Base-by-base conservation (phyloP, 2,113 vertebrate species). In the Syngnathus floridae region DNA sequence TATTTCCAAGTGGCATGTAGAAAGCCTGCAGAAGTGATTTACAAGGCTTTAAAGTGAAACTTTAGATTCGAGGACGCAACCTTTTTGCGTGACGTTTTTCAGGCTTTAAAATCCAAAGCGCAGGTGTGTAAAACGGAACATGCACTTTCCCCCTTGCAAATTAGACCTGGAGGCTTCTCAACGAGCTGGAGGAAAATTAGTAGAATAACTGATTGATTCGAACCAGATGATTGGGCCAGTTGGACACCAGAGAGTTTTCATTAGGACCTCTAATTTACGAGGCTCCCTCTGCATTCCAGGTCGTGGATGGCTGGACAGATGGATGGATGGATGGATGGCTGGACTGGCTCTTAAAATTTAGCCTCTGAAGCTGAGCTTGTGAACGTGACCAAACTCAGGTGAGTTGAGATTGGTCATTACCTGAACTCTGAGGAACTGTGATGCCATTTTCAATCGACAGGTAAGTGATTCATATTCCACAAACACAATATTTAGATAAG, bases 201-300 rank as follows among this genome's bases (percentile, higher is more conserved):
- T 91, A 91, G 92, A 97, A 96, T 96, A 96, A 97, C 94, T 89
- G 93, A 91, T 92, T 98, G 95, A 98, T 98, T 96, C 94, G 95
- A 97, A 96, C 95, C 96, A 97, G 95, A 97, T 98, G 96, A 98
- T 94, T 93, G 93, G 92, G 93, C 89, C 90, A 91, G 92, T 96
- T 92, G 93, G 93, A 95, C 93, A 95, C 92, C 93, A 91, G 92
- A 84, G 84, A 84, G 82, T 93, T 97, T 96, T 95, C 93, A 97
- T 97, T 97, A 96, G 92, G 90, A 22, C 88, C 89, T 92, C 92
- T 95, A 96, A 98, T 97, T 97, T 97, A 97, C 92, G 94, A 94
- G 93, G 91, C 90, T 92, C 91, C 91, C 90, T 46, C 90, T 64
- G 72, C 95, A 98, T 97, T 97, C 95, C 94, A 94, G 84, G 85